phyloP scores from a whole-genome alignment of 2,888 invertebrate genomes.

The Cephus sareptanus region DNA sequence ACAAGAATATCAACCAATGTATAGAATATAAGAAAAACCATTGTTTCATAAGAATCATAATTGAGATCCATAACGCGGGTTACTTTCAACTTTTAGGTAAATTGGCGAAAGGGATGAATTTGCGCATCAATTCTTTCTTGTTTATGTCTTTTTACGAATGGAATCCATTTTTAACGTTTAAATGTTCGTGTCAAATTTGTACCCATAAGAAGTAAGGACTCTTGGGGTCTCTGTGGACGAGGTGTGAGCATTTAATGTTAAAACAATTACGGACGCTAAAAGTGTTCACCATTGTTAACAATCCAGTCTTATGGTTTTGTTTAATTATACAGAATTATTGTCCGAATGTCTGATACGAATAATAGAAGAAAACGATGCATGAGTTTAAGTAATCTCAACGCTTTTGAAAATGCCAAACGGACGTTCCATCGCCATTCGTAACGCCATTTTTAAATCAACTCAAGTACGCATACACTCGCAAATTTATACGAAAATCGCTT shows the following conservation, averaged over 20 bases:
- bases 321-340: not conserved
- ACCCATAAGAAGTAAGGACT: no score
- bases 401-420: not conserved
- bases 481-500: not conserved
- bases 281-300: no score
- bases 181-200: not conserved
- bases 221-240: not conserved
- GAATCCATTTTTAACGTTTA: not conserved
- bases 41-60: not conserved
- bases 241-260: not conserved
- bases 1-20: not conserved
- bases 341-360: not conserved
- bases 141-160: no score
- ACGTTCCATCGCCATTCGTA: not conserved
- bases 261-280: no score
- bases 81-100: conserved; percentile 9
- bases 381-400: not conserved
- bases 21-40: not conserved
- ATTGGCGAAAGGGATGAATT: conserved; percentile 20
- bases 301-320: no score
- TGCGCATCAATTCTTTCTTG: not conserved
- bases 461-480: not conserved
- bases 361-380: not conserved
- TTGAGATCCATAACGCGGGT: not conserved
- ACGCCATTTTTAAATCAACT: no score